Percentiles rank a stretch among this genome's conserved stretches.
Evolutionary conservation across 2,113 vertebrate genomes (phyloP).

Genomic region (Amblyopsis rosae): DNA sequence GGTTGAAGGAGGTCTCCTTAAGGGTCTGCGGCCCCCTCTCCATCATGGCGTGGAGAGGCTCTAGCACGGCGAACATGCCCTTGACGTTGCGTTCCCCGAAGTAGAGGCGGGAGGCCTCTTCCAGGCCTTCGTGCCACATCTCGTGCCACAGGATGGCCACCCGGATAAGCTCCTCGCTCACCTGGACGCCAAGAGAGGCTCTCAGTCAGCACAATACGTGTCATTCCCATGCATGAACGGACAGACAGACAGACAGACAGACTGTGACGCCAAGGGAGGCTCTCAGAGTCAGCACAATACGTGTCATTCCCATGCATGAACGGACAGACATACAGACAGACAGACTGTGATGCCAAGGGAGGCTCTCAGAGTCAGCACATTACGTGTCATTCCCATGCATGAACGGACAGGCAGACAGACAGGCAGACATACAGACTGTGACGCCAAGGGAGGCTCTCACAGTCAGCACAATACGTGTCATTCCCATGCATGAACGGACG

Average conservation of each 20-base stretch:
- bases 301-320: not conserved
- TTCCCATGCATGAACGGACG: too few relatives aligned
- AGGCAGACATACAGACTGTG: too few relatives aligned
- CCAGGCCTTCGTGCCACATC: conserved; percentile 98
- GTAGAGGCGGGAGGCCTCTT: conserved; percentile 95
- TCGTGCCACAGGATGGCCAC: conserved; percentile 99
- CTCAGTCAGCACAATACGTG: not conserved
- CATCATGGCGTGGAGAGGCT: conserved; percentile 98
- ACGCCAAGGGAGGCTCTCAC: too few relatives aligned
- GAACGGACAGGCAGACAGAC: too few relatives aligned
- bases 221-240: not conserved
- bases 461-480: too few relatives aligned
- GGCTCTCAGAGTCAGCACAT: too few relatives aligned
- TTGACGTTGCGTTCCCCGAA: conserved; percentile 98
- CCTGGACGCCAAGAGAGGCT: conserved; percentile 70
- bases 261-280: not conserved
- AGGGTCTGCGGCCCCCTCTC: conserved; percentile 96
- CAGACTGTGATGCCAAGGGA: not conserved
- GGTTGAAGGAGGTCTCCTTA: conserved; percentile 98
- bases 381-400: too few relatives aligned
- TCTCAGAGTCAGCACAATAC: not conserved
- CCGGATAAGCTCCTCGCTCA: conserved; percentile 97
- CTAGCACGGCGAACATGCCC: conserved; percentile 98
- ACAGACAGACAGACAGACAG: not conserved
- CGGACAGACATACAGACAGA: not conserved